Evolutionary conservation across 92 coral and sea anemone genomes (phyloP), one percentile per base, ranked within the genome.

Genomic region (Paramuricea clavata): DNA sequence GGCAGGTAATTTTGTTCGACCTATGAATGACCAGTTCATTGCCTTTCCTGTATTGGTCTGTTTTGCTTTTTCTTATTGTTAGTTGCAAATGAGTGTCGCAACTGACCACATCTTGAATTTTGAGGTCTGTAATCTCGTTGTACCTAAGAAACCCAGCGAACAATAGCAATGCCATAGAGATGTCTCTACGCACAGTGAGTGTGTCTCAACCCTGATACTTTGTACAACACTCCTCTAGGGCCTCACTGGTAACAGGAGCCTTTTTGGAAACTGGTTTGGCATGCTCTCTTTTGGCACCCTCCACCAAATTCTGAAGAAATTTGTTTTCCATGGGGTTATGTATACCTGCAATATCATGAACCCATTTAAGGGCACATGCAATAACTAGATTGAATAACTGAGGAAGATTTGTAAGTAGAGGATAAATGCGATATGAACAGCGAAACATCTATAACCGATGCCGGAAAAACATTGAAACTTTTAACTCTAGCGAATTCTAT

Each of bases 11-110:
- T 62, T 90, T 86, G 76, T 69, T 65, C 0, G 90, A 86, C 44
- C 90, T 61, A 41, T 30, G 33, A 25, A 90, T 86, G 5, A 85
- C 87, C n/a, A 85, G 22, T 70, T 85, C 87, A 23, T 89, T 64
- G 36, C 88, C 90, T 49, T 86, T 86, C 41, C 88, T 71, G 23
- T 86, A 86, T 54, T 90, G 90, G 30, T 90, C 93, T 2, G 93
- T 90, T 70, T 90, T 86, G 74, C 93, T 86, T 59, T 74, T 71
- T 47, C 69, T 44, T 27, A 90, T 76, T 32, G 35, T 30, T 2
- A 90, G 77, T 49, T 32, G 79, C 44, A 78, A 12, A 41, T 79
- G 92, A 44, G 89, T 47, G 28, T 34, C 81, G 19, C 9, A 77
- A 85, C 85, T 68, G 49, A 86, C 19, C 5, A 89, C 73, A 39